phyloP scores from a whole-genome alignment of 2,113 vertebrate genomes.

The Corvus cornix region DNA sequence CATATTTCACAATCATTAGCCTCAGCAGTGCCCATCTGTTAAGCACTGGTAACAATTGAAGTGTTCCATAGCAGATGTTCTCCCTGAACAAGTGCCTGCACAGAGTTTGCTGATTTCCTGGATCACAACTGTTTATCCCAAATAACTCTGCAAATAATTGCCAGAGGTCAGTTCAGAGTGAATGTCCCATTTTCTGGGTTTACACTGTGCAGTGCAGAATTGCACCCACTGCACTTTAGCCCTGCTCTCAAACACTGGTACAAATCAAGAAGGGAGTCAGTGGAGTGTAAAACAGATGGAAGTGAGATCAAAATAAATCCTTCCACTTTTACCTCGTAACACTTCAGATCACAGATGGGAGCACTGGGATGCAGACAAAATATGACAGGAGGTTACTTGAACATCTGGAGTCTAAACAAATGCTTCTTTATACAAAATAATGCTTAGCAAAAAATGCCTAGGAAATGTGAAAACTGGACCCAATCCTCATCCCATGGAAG shows the following conservation, averaged over 20 bases:
- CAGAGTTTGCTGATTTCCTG: constrained; percentile 18
- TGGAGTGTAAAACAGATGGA: constrained; percentile 27
- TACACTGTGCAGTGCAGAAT: neutral
- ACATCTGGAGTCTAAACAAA: constrained; percentile 63
- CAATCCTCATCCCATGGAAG: constrained; percentile 27
- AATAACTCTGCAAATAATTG: constrained; percentile 16
- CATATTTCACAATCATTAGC: constrained; percentile 8
- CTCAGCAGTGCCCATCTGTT: constrained; percentile 37
- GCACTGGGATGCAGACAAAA: constrained; percentile 41
- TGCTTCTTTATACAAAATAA: constrained; percentile 45
- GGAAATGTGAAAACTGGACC: constrained; percentile 29
- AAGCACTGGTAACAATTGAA: neutral
- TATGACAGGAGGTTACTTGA: constrained; percentile 28
- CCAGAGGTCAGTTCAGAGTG: neutral
- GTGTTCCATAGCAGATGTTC: constrained; percentile 47
- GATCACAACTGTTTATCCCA: constrained; percentile 4
- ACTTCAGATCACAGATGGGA: constrained; percentile 36
- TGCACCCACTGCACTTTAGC: neutral
- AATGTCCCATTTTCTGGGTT: neutral
- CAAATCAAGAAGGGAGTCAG: neutral
- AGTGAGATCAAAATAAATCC: constrained; percentile 49
- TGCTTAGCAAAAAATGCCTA: neutral
- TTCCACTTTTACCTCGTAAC: constrained; percentile 17
- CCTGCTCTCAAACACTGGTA: neutral
- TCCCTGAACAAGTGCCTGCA: constrained; percentile 3